Evolutionary conservation across 2,888 invertebrate genomes (phyloP), one percentile per base, ranked within the genome.

Genomic region (Tolmerus cingulatus): DNA sequence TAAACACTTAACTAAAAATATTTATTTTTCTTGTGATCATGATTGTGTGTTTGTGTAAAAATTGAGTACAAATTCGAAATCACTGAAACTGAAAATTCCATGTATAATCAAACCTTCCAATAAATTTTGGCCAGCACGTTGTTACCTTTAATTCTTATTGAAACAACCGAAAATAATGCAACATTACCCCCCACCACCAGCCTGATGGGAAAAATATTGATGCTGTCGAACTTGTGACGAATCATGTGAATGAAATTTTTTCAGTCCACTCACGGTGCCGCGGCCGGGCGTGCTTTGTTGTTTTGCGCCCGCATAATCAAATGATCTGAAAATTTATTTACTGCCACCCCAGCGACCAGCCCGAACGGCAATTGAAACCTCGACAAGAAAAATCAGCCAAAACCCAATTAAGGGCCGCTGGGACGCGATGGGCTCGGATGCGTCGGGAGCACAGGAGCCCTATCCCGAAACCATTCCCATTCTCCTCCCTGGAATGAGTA

Each of bases 251-350:
- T 12, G 23, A 43, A 74, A 85, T 85, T 74, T 85, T 66, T 66
- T 74, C 66, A 37, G 37, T 74, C 27, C 74, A 74, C 85, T 74
- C 46, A 46, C 74, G 30, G 40, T 74, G 51, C 30, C 27, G n/a
- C 19, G 16, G 23, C 46, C 23, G 51, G 27, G 19, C 12, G 66
- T 74, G 85, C 74, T 74, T 74, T 85, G 74, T 85, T 74, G 74
- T 46, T 82, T 37, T 23, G 5, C 23, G 66, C 86, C 86, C 86
- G 86, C 78, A 86, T 86, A 86, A 86, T 86, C 57, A 57, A 86
- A 86, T 86, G 66, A 86, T 86, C 86, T 66, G 78, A 86, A 86
- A 86, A 86, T 86, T 86, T 86, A 86, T 86, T 78, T 86, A 23
- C 57, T 79, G 46, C 78, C 86, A 79, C 40, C 85, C 74, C 23